Evolutionary conservation across 2,888 invertebrate genomes (phyloP).

Genomic region (Lasius fuliginosus): DNA sequence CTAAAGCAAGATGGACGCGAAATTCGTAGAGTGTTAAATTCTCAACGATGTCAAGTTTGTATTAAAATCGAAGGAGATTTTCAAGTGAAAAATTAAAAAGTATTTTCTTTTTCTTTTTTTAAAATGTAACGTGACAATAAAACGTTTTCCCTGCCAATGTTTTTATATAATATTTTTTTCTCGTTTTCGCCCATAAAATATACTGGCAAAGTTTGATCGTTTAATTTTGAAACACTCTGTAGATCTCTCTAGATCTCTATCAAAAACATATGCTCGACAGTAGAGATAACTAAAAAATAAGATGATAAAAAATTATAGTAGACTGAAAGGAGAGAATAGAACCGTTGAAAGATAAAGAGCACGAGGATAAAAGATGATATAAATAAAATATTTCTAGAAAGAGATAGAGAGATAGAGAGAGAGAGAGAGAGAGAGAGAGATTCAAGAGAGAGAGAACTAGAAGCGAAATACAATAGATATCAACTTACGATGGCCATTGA

Average conservation of each 20-base stretch:
- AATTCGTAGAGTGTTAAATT: too few relatives aligned
- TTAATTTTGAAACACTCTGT: background rate
- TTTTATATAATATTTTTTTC: background rate
- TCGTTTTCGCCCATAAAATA: background rate
- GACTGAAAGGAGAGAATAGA: background rate
- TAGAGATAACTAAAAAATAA: background rate
- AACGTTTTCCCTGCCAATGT: background rate
- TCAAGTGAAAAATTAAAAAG: background rate
- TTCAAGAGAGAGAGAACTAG: background rate
- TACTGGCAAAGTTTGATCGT: background rate
- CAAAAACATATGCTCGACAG: background rate
- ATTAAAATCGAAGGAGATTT: background rate
- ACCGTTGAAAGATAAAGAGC: background rate
- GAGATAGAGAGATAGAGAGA: background rate
- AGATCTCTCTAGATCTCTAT: constrained; percentile 2
- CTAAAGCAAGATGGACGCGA: background rate
- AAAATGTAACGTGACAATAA: background rate
- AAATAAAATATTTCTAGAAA: background rate
- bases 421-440: background rate
- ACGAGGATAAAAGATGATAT: background rate
- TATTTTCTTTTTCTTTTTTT: background rate
- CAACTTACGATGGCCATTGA: constrained; percentile 32
- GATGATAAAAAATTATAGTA: background rate
- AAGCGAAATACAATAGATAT: constrained; percentile 1
- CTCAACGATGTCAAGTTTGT: too few relatives aligned